These are phyloP conservation scores for Sebastes glaucus DNA, from an alignment of 2,797 vertebrate species.

Conservation along the genomic window DNA sequence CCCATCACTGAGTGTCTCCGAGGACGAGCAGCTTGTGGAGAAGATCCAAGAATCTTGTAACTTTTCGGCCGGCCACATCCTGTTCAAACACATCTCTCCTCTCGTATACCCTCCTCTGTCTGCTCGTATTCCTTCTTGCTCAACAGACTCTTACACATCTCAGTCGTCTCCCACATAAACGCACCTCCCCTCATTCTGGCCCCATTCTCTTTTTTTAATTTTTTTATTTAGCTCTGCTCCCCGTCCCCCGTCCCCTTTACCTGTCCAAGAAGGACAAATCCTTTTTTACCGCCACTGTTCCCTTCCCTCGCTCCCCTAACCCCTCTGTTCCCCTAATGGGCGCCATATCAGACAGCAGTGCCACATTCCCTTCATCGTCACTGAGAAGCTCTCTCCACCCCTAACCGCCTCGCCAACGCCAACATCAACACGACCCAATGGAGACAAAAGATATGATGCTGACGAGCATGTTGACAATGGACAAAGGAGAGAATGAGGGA, in stretches of 20 bases:
- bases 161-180: not conserved
- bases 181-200: constrained; percentile 26
- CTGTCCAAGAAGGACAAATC: constrained; percentile 32
- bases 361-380: constrained; percentile 66
- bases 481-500: constrained; percentile 79
- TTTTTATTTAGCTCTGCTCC: not conserved
- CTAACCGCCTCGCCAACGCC: constrained; percentile 61
- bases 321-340: constrained; percentile 82
- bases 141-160: constrained; percentile 30
- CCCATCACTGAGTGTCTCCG: constrained; percentile 36
- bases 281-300: not conserved
- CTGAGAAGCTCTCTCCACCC: constrained; percentile 61
- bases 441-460: constrained; percentile 85
- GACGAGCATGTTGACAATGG: constrained; percentile 72
- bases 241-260: constrained; percentile 15
- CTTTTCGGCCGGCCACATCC: constrained; percentile 41
- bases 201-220: not conserved
- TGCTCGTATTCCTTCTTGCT: constrained; percentile 38
- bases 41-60: constrained; percentile 46
- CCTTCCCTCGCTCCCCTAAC: constrained; percentile 18
- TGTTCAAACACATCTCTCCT: constrained; percentile 41
- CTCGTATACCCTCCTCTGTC: constrained; percentile 9
- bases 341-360: constrained; percentile 68
- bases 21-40: constrained; percentile 44
- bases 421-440: constrained; percentile 79